Evolutionary conservation across 1,140 invertebrate genomes (phyloP), one percentile per base, ranked within the genome.

Genomic region (Halesus radiatus): DNA sequence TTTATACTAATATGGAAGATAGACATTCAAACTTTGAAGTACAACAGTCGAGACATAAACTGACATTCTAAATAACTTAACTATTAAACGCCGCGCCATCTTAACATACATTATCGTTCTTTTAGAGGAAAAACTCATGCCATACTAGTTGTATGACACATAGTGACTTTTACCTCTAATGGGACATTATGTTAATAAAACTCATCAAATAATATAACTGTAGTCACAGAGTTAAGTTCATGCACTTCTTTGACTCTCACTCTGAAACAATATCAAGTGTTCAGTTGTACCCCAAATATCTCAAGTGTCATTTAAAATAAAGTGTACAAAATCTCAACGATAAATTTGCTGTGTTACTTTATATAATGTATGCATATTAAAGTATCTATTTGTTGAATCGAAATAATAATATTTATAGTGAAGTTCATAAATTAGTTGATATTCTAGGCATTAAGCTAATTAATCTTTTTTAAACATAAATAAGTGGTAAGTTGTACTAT

Each of bases 1-100:
- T 83, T 72, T 60, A 79, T 64, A 80, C 78, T 79, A 64, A 62
- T 80, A 76, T 18, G 54, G 79, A 80, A 80, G 73, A 80, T 23
- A 68, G 45, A 80, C 62, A 68, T 18, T 80, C 52, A 75, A 22
- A 78, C 16, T 53, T 50, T 68, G 26, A 78, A 68, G 70, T 74
- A 53, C 68, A 52, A 66, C 76, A n/a, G n/a, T 56, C 32, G 6
- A 37, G n/a, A 76, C 53, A 22, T n/a, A 72, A 77, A 77, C 32
- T 66, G 62, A 78, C 76, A 58, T 56, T 70, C 45, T 3, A 22
- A 60, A 53, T 8, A 72, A 45, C 8, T 45, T 10, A 13, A 8
- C 37, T 45, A 45, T 45, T 13, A 45, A 45, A 45, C 37, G 37
- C 37, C 10, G 4, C 32, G 32, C 32, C 6, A 7, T 32, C 32